These are phyloP conservation scores for Albula glossodonta DNA, from an alignment of 2,113 vertebrate genomes.

Conservation along the genomic window DNA sequence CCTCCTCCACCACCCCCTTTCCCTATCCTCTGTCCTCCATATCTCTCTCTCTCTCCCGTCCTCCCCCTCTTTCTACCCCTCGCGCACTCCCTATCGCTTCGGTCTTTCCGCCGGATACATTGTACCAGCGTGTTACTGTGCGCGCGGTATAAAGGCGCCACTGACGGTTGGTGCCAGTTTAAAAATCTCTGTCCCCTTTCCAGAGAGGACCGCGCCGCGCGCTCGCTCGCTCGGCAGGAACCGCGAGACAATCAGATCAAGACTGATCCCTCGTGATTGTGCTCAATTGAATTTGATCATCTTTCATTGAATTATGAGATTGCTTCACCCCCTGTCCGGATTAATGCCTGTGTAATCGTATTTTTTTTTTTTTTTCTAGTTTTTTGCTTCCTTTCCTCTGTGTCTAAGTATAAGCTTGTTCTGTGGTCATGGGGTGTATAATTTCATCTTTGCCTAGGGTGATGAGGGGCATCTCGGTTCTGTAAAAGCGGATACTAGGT, in stretches of 20 bases:
- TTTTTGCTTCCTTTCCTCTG: conserved; percentile 44
- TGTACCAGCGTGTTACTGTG: conserved; percentile 49
- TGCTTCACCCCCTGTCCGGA: conserved; percentile 65
- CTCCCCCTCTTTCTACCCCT: conserved; percentile 32
- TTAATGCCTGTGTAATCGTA: conserved; percentile 70
- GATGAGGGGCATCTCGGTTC: conserved; percentile 75
- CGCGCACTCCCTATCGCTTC: conserved; percentile 36
- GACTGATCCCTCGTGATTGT: conserved; percentile 47
- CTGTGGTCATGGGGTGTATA: conserved; percentile 83
- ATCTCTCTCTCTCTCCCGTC: background rate
- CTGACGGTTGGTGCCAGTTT: conserved; percentile 41
- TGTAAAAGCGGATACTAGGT: conserved; percentile 83
- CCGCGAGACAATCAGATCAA: conserved; percentile 41
- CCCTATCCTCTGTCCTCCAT: background rate
- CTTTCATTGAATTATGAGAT: conserved; percentile 60
- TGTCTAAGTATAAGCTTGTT: conserved; percentile 71
- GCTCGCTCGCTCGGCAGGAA: conserved; percentile 16
- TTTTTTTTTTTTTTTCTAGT: conserved; percentile 44
- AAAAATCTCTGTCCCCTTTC: conserved; percentile 52
- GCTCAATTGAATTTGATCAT: conserved; percentile 44
- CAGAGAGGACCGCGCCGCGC: conserved; percentile 48
- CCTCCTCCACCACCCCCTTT: background rate
- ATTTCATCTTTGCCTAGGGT: conserved; percentile 81
- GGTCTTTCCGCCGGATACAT: conserved; percentile 50
- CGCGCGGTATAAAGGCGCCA: conserved; percentile 64